Evolutionary conservation across 2,888 invertebrate species (phyloP).

Genomic region (Crioceris asparagi): DNA sequence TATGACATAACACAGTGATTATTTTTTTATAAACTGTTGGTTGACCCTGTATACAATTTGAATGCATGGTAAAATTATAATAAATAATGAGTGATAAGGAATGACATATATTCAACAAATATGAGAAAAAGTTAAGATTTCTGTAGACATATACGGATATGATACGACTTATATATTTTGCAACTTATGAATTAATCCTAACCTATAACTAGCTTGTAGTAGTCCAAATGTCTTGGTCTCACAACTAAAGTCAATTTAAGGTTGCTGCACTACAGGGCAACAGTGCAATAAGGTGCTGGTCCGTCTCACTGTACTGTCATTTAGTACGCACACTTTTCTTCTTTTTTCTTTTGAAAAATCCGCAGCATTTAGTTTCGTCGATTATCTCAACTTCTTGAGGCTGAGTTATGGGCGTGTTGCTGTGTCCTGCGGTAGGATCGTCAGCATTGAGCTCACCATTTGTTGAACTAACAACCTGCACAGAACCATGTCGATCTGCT

Average conservation of each 20-base stretch:
- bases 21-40: too few species aligned
- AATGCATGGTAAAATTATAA: conserved; percentile 1
- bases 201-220: conserved; percentile 36
- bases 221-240: conserved; percentile 29
- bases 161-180: conserved; percentile 33
- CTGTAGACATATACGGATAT: conserved; percentile 35
- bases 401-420: conserved; percentile 93
- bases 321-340: conserved; percentile 60
- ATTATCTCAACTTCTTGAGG: conserved; percentile 88
- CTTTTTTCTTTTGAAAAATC: conserved; percentile 98
- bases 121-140: conserved; percentile 30
- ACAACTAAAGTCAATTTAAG: conserved; percentile 25
- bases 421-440: conserved; percentile 93
- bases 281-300: conserved; percentile 39
- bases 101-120: conserved; percentile 1
- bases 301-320: conserved; percentile 41
- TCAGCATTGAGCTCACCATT: conserved; percentile 92
- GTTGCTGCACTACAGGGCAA: conserved; percentile 27
- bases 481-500: conserved; percentile 93
- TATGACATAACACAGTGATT: too few species aligned
- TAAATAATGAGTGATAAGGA: conserved; percentile 3
- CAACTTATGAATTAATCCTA: conserved; percentile 34
- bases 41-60: too few species aligned
- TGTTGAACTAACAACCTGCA: conserved; percentile 96
- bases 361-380: conserved; percentile 99